A percentile compares a stretch with the other conserved stretches of the same genome.
These are phyloP conservation scores for Geotrypetes seraphini DNA, from an alignment of 2,797 vertebrate species.

Conservation along the genomic window DNA sequence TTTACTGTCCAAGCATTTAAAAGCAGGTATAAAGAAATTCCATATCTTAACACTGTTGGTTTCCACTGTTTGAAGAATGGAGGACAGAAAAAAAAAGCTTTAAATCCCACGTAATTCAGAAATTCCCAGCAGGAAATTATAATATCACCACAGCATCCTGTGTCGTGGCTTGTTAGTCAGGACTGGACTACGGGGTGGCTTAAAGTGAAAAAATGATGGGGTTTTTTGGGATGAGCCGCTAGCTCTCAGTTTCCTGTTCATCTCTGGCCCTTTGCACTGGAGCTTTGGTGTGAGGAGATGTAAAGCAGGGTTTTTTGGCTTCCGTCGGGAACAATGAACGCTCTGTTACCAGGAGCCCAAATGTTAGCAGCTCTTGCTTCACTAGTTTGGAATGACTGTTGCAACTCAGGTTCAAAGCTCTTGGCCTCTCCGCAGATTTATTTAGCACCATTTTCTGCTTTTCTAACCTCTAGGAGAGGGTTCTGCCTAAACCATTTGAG, in stretches of 20 bases:
- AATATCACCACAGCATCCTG: conserved; percentile 54
- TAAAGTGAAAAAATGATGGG: conserved; percentile 58
- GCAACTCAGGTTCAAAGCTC: conserved; percentile 69
- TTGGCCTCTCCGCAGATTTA: conserved; percentile 60
- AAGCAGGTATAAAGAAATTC: no score
- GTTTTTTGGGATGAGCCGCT: conserved; percentile 41
- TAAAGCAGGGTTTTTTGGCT: conserved; percentile 74
- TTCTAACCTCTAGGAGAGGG: conserved; percentile 52
- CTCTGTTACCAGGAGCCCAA: conserved; percentile 69
- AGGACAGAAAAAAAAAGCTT: conserved; percentile 37
- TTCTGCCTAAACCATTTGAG: conserved; percentile 61
- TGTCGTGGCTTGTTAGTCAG: conserved; percentile 31
- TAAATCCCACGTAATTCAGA: conserved; percentile 60
- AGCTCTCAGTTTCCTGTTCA: conserved; percentile 34
- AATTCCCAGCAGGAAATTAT: conserved; percentile 59
- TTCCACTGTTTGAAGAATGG: conserved; percentile 12
- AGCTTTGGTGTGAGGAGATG: conserved; percentile 71
- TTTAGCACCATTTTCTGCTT: conserved; percentile 63
- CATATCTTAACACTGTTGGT: no score
- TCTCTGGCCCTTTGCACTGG: conserved; percentile 34
- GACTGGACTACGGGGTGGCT: conserved; percentile 44
- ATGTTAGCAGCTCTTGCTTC: conserved; percentile 49
- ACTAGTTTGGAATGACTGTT: conserved; percentile 62
- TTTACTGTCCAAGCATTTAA: conserved; percentile 75
- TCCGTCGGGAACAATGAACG: conserved; percentile 74